These are phyloP conservation scores for Ctenodactylus gundi DNA, from an alignment of 2,113 vertebrate species.

Conservation along the genomic window DNA sequence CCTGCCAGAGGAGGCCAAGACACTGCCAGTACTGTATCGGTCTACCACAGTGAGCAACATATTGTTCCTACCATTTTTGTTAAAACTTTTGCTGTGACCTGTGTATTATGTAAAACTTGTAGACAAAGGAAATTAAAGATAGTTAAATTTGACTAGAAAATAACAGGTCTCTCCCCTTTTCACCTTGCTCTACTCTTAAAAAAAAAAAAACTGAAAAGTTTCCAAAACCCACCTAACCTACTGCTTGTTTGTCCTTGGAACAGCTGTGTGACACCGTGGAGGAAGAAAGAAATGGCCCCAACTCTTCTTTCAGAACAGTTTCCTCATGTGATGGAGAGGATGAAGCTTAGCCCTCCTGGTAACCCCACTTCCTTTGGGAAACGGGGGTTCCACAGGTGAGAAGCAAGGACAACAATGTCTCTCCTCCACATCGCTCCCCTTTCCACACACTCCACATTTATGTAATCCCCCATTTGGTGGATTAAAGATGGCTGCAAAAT, in stretches of 20 bases:
- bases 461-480: not conserved
- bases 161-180: not conserved
- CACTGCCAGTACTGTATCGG: not conserved
- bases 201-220: conserved; percentile 10
- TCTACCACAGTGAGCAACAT: not conserved
- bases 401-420: not conserved
- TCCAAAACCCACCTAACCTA: not conserved
- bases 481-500: not conserved
- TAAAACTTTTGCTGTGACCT: not conserved
- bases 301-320: conserved; percentile 4
- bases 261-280: not conserved
- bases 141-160: not conserved
- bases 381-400: not conserved
- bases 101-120: not conserved
- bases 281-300: conserved; percentile 54
- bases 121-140: conserved; percentile 36
- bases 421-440: not conserved
- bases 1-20: not conserved
- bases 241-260: not conserved
- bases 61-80: not conserved
- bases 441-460: not conserved
- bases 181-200: not conserved
- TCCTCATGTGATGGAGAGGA: not conserved
- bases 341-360: not conserved
- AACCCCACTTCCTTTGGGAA: not conserved